Base-by-base conservation (phyloP, 2,888 invertebrate genomes). In the Phrixothrix hirtus region DNA sequence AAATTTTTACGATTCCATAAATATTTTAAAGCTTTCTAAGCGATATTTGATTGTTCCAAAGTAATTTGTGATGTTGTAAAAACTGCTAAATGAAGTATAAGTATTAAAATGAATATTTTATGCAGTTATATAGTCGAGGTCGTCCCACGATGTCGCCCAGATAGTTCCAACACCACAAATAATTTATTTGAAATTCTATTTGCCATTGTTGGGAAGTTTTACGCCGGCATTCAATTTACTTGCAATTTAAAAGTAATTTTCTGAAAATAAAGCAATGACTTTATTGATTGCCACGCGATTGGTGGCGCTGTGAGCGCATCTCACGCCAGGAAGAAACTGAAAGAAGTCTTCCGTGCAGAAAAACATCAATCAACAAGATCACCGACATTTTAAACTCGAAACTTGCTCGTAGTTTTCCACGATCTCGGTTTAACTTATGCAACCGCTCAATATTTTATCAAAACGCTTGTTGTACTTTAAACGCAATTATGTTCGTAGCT, bases 231-330 rank as follows among this genome's bases (percentile, higher is more conserved):
- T 67, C 68, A 69, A 69, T 69, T 66, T 67, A 61, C 59, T 59
- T 45, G 63, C 63, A 66, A 68, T 67, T 67, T 67, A 62, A 66
- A 66, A 69, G 66, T 63, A 63, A 67, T 68, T 66, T 66, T 62
- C 57, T 58, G 52, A 67, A 67, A 68, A 68, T 65, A 66, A 65
- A 67, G 57, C 60, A 62, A 61, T 38, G 57, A 29, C 34, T 56
- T 55, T 63, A 63, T 63, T 60, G 63, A 63, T 63, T 63, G 58
- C 51, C 53, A 45, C 39, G 46, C 54, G 59, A 51, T 57, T 55
- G 55, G 52, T 55, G 53, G 50, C 46, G 55, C 34, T 41, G 9
- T 29, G 32, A 49, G 55, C 49, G 48, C 44, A 47, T 57, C 55
- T 55, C 46, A 13, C 31, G 35, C 37, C 12, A 32, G 31, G 48